Percentiles rank a stretch among this genome's conserved stretches.
These are phyloP conservation scores for Popillia japonica DNA, from an alignment of 1,140 invertebrate genomes.

Conservation along the genomic window DNA sequence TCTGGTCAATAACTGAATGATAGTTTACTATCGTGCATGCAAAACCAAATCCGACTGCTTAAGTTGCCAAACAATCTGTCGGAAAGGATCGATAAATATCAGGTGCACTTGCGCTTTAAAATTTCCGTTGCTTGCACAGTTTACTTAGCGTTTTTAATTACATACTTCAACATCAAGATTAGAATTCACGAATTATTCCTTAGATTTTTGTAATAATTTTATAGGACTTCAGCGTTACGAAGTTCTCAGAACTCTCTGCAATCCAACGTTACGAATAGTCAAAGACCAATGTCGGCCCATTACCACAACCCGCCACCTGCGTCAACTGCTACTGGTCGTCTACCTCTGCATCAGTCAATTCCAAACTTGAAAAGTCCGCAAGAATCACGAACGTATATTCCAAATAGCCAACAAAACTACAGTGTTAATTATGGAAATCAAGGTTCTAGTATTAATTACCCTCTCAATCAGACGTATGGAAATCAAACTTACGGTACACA, in stretches of 20 bases:
- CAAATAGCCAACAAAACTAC: slow-evolving; percentile 46
- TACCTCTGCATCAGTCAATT: slow-evolving; percentile 58
- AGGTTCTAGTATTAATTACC: slow-evolving; percentile 33
- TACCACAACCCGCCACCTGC: slow-evolving; percentile 56
- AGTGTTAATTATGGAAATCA: slow-evolving; percentile 3
- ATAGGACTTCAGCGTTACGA: slow-evolving; percentile 58
- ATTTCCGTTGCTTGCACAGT: too few relatives aligned
- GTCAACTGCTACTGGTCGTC: slow-evolving; percentile 52
- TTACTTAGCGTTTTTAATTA: too few relatives aligned
- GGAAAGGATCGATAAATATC: too few relatives aligned
- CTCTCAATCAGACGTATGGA: slow-evolving; percentile 42
- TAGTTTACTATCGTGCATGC: too few relatives aligned
- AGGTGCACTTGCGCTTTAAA: too few relatives aligned
- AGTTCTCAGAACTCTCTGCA: slow-evolving; percentile 61
- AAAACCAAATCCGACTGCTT: too few relatives aligned
- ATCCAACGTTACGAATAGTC: slow-evolving; percentile 58
- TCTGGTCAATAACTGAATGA: too few relatives aligned
- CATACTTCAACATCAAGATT: too few relatives aligned
- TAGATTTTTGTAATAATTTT: slow-evolving; percentile 6
- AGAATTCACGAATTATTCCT: too few relatives aligned
- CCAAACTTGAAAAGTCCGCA: slow-evolving; percentile 59
- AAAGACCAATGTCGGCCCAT: slow-evolving; percentile 61
- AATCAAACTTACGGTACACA: slow-evolving; percentile 43
- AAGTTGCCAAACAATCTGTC: too few relatives aligned
- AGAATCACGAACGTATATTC: slow-evolving; percentile 53